A percentile compares a stretch with the other conserved stretches of the same genome.
These are phyloP conservation scores for Lucinisca nassula DNA, from an alignment of 2,888 invertebrate species.

Conservation along the genomic window DNA sequence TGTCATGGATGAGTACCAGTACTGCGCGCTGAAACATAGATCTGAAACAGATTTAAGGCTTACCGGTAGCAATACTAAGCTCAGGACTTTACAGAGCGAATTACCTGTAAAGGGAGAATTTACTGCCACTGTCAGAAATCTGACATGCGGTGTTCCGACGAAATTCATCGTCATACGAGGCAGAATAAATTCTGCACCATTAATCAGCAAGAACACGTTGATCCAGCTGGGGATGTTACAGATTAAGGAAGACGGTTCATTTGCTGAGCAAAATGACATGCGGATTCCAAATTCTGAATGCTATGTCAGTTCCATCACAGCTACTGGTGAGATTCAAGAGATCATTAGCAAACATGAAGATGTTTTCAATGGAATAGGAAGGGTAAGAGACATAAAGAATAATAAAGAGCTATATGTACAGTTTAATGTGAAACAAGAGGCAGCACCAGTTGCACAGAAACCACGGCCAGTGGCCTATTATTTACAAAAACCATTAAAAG, in stretches of 20 bases:
- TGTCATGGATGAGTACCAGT: constrained; percentile 23
- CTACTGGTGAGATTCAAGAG: background rate
- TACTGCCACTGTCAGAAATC: background rate
- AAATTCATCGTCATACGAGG: constrained; percentile 1
- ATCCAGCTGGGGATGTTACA: constrained; percentile 21
- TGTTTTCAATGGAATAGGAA: background rate
- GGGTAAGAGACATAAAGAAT: constrained; percentile 6
- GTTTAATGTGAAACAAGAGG: constrained; percentile 28
- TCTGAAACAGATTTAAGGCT: background rate
- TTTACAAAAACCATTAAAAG: constrained; percentile 19
- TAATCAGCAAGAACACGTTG: background rate
- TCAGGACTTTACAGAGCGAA: background rate
- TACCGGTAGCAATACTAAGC: background rate
- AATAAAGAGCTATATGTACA: constrained; percentile 20
- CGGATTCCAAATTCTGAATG: background rate
- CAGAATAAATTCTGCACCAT: constrained; percentile 23
- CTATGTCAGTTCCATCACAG: background rate
- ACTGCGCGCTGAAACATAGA: background rate
- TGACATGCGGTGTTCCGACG: background rate
- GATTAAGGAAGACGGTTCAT: background rate
- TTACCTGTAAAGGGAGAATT: background rate
- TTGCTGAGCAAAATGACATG: background rate
- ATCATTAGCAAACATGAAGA: background rate
- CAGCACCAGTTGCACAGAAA: constrained; percentile 32
- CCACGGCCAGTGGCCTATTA: constrained; percentile 28